Evolutionary conservation across 2,113 vertebrate genomes (phyloP), one percentile per base, ranked within the genome.

Genomic region (Nansenia antarctica): DNA sequence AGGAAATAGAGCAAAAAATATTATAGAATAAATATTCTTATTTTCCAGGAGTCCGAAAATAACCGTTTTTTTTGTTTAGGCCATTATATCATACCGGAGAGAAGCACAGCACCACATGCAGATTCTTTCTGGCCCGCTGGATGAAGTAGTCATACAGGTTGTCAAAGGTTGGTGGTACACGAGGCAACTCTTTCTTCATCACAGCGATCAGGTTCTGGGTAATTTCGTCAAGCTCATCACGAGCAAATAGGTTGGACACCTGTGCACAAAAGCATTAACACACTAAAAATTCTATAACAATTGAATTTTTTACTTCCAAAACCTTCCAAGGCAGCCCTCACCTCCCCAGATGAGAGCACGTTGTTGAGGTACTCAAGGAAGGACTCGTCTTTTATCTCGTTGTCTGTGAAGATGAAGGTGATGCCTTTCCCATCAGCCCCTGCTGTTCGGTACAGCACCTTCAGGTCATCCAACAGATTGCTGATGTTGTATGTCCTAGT

Each of bases 281-380:
- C n/a, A 42, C 31, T 34, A 39, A 57, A 18, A 42, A 42, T n/a
- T n/a, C n/a, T n/a, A n/a, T 18, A 18, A 42, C 1, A 9, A 49
- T 20, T 2, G 1, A 49, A 22, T 8, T 22, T 22, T 45, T 49
- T 49, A 0, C 20, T 42, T 42, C 12, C 37, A 14, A 39, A 39
- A 39, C 2, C 15, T 14, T 39, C 12, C 2, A 39, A 54, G 9
- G 8, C 3, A 14, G 27, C 45, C 2, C 71, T 62, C 11, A 86
- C 86, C 87, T 93, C 94, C 54, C 93, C 93, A 49, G 93, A 95
- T 54, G 93, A 82, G 67, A 95, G 82, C 69, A 95, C 86, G 69
- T 92, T 95, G 87, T 95, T 94, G 78, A 95, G 85, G 45, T 93
- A 94, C 65, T 95, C 93, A 39, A 95, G 85, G 87, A 94, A 95